Conservation (phyloP, 2,113 vertebrate genomes). For the Macaca mulatta region DNA sequence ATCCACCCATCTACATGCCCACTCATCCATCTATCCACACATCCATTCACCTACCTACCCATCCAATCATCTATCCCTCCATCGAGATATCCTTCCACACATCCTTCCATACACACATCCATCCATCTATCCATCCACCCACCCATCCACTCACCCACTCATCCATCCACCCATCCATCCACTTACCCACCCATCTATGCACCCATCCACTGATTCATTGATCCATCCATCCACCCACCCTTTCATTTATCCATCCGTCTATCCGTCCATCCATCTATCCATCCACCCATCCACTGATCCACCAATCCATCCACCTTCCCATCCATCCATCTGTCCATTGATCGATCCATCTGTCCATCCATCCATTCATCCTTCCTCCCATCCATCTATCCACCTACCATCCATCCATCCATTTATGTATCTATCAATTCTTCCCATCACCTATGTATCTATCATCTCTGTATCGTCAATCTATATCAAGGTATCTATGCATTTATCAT, state of each 20-base stretch:
- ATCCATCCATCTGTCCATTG: too few species aligned
- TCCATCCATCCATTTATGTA: neutral
- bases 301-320: too few species aligned
- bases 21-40: neutral
- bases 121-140: fast-evolving
- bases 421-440: too few species aligned
- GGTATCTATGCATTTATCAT: neutral
- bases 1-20: fast-evolving
- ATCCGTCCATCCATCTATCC: fast-evolving
- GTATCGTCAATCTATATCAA: neutral
- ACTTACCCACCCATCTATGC: too few species aligned
- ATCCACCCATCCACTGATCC: too few species aligned
- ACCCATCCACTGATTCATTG: fast-evolving
- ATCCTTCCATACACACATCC: neutral
- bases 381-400: neutral
- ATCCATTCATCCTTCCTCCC: too few species aligned
- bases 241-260: too few species aligned
- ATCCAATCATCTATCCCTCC: fast-evolving
- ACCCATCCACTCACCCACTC: too few species aligned
- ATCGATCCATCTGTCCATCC: too few species aligned
- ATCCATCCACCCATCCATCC: too few species aligned
- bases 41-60: fast-evolving
- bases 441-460: neutral
- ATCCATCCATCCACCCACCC: neutral
- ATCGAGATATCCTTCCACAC: neutral